Evolutionary conservation across 2,888 invertebrate genomes (phyloP).

Genomic region (Miltochrista miniata): DNA sequence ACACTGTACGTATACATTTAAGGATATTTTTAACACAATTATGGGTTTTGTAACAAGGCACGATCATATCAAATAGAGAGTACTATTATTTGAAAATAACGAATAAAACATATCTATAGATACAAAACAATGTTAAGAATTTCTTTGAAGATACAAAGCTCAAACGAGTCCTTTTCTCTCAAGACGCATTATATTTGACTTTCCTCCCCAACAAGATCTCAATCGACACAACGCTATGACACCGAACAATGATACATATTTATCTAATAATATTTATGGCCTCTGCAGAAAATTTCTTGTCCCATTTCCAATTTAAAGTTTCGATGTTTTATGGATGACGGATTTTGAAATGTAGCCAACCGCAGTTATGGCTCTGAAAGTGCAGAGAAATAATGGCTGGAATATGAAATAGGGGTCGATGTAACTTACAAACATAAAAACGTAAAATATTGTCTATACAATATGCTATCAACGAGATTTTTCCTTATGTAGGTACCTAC

Average conservation of each 20-base stretch:
- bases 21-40: conserved; percentile 14
- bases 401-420: neutral
- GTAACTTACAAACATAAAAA: neutral
- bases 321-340: conserved; percentile 57
- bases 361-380: conserved; percentile 23
- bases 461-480: neutral
- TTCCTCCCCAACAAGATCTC: conserved; percentile 46
- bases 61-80: conserved; percentile 29
- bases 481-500: too few relatives aligned
- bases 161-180: conserved; percentile 42
- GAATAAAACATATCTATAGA: conserved; percentile 37
- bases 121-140: conserved; percentile 46
- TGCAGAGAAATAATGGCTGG: neutral
- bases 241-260: conserved; percentile 79
- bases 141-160: conserved; percentile 47
- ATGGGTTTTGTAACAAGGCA: conserved; percentile 19
- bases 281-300: conserved; percentile 58
- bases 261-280: conserved; percentile 79
- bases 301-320: conserved; percentile 77
- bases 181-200: conserved; percentile 66
- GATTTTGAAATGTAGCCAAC: conserved; percentile 20
- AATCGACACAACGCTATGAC: conserved; percentile 58
- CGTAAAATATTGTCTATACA: neutral
- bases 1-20: conserved; percentile 14
- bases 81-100: conserved; percentile 41